A percentile compares a stretch with the other conserved stretches of the same genome.
Conservation (phyloP, 1,140 invertebrate species). For the Macrobrachium rosenbergii region DNA sequence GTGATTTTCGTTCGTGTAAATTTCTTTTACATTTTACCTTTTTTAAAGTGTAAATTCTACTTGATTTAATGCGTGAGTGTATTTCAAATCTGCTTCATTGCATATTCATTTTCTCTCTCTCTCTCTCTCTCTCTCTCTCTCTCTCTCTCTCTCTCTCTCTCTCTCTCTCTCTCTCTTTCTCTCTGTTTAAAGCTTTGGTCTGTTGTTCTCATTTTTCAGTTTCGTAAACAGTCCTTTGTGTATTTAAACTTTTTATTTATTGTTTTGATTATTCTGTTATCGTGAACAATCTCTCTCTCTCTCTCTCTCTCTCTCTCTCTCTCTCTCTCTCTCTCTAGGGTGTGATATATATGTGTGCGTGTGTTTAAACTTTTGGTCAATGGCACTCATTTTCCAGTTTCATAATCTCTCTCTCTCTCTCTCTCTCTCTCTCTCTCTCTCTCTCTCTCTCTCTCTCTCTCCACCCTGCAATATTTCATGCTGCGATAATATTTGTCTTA, state of each 20-base stretch:
- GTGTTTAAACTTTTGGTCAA: too few species aligned
- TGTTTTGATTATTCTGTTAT: too few species aligned
- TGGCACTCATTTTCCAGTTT: too few species aligned
- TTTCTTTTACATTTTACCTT: background rate
- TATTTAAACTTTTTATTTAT: too few species aligned
- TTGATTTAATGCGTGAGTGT: background rate
- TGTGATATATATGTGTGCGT: too few species aligned
- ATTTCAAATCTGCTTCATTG: too few species aligned
- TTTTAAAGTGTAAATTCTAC: background rate
- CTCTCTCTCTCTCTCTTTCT: background rate
- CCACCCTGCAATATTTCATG: background rate
- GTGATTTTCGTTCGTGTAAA: too few species aligned
- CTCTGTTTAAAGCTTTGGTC: background rate
- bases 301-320: too few species aligned
- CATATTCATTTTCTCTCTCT: background rate
- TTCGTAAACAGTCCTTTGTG: too few species aligned
- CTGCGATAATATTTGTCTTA: background rate
- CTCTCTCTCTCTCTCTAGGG: too few species aligned
- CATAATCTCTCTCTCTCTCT: slow-evolving; percentile 3
- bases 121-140: slow-evolving; percentile 14
- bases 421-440: slow-evolving; percentile 10
- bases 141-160: slow-evolving; percentile 6
- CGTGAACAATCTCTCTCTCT: too few species aligned
- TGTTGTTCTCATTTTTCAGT: too few species aligned
- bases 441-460: slow-evolving; percentile 8